phyloP scores from a whole-genome alignment of 2,113 vertebrate species.

The Candoia aspera region DNA sequence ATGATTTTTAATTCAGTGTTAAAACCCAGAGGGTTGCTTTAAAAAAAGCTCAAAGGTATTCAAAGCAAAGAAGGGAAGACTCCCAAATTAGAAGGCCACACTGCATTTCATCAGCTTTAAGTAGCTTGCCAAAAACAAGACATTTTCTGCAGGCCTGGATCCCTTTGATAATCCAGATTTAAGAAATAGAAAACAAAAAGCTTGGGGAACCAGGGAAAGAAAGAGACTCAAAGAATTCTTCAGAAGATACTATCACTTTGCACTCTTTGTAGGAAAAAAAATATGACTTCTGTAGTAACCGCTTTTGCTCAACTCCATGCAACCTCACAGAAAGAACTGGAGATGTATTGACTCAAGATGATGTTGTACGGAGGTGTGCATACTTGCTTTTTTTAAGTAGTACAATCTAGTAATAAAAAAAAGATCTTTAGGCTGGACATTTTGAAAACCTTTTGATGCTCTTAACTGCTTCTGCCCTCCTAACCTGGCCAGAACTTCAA shows the following conservation, averaged over 20 bases:
- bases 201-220: background rate
- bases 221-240: background rate
- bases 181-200: background rate
- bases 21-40: background rate
- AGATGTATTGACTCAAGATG: background rate
- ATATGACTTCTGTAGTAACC: conserved; percentile 17
- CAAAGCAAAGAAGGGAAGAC: conserved; percentile 26
- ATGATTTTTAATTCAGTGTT: conserved; percentile 7
- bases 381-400: background rate
- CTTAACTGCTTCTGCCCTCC: background rate
- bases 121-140: background rate
- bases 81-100: background rate
- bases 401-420: background rate
- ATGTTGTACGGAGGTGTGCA: background rate
- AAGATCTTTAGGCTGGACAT: background rate
- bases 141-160: background rate
- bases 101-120: background rate
- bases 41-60: conserved; percentile 17
- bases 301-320: background rate
- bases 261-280: background rate
- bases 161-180: background rate
- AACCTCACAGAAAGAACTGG: background rate
- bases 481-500: background rate
- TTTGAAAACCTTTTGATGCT: background rate
- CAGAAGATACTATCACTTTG: background rate